A percentile compares a stretch with the other conserved stretches of the same genome.
phyloP scores from a whole-genome alignment of 2,797 vertebrate genomes.

The Rousettus madagascariensis region DNA sequence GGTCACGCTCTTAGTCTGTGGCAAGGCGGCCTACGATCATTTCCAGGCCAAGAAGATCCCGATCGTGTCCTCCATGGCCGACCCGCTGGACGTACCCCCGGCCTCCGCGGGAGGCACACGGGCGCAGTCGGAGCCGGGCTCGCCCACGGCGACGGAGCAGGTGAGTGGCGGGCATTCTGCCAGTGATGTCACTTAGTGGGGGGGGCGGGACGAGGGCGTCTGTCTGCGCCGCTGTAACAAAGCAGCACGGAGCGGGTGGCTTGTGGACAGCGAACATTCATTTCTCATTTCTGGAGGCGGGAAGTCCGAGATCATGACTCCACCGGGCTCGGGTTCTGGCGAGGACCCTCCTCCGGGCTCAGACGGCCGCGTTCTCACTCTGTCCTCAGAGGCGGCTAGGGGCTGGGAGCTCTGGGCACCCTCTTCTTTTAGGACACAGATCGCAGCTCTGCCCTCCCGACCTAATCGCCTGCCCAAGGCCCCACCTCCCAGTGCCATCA shows the following conservation, averaged over 20 bases:
- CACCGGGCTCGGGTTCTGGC: background rate
- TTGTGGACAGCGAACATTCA: background rate
- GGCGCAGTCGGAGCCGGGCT: conserved; percentile 52
- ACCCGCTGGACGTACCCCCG: conserved; percentile 69
- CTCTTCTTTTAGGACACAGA: background rate
- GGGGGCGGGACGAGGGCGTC: too few relatives aligned
- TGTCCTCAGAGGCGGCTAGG: background rate
- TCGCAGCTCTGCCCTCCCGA: background rate
- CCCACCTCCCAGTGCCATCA: background rate
- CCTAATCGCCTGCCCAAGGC: background rate
- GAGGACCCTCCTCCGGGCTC: background rate
- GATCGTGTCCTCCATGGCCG: conserved; percentile 85
- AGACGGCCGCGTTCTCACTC: background rate
- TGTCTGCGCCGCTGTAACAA: background rate
- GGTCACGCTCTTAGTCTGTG: conserved; percentile 90
- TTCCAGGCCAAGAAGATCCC: conserved; percentile 87
- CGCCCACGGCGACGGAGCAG: conserved; percentile 66
- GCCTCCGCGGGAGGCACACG: conserved; percentile 45
- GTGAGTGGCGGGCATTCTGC: conserved; percentile 75
- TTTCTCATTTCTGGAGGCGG: background rate
- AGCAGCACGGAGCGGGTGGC: background rate
- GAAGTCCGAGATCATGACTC: background rate
- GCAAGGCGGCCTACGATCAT: conserved; percentile 85
- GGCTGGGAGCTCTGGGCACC: background rate
- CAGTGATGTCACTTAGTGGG: too few relatives aligned